Evolutionary conservation across 2,797 vertebrate species (phyloP).

Genomic region (Columba guinea): DNA sequence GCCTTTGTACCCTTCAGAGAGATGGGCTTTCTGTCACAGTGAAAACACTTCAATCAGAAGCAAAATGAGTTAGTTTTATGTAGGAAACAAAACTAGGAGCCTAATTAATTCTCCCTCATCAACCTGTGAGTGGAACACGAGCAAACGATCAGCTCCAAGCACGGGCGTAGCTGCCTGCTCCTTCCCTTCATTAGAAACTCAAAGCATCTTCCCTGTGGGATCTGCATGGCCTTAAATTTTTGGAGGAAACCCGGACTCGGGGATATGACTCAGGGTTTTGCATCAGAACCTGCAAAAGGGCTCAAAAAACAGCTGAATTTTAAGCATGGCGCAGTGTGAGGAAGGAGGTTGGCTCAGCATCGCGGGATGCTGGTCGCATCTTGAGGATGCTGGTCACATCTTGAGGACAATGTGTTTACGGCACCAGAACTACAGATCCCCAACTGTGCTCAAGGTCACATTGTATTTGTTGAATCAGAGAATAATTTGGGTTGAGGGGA

Average conservation of each 20-base stretch:
- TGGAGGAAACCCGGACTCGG: neutral
- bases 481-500: neutral
- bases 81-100: neutral
- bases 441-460: accelerated
- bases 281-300: neutral
- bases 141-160: neutral
- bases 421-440: neutral
- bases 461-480: neutral
- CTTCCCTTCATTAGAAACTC: neutral
- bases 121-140: neutral
- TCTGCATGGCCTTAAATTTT: neutral
- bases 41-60: neutral
- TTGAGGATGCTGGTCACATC: accelerated
- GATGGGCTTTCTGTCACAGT: neutral
- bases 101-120: neutral
- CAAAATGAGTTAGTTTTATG: neutral
- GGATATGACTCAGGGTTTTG: neutral
- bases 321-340: neutral
- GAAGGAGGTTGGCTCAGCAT: neutral
- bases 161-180: accelerated
- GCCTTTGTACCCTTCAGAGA: neutral
- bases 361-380: accelerated
- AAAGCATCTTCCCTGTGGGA: neutral
- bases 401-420: accelerated
- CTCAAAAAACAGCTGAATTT: neutral